Evolutionary conservation across 2,113 vertebrate genomes (phyloP), one percentile per base, ranked within the genome.

Genomic region (Chloropsis cyanopogon): DNA sequence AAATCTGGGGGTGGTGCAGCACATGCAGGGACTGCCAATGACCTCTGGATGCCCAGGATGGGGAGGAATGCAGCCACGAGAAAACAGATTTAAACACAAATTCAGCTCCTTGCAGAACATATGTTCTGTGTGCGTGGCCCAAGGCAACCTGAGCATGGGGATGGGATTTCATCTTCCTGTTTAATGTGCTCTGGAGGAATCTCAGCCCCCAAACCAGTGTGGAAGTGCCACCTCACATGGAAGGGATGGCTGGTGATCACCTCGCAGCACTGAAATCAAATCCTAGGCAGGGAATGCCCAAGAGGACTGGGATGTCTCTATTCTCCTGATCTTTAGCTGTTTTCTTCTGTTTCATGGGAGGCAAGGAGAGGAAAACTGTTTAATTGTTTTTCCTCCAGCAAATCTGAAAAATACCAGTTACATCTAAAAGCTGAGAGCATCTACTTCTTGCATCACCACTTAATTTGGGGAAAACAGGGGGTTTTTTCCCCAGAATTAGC

Each of bases 61-160:
- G 37, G 61, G 19, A 53, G 59, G 44, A 46, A 50, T 9, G n/a
- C 3, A 54, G 26, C 18, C 25, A 16, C 1, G 39, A 70, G 14
- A 8, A 42, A 85, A 37, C 1, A 20, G n/a, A 21, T 60, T 75
- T 53, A 53, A 79, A 56, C 33, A n/a, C 17, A 29, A 14, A 72
- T 61, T 53, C 46, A 79, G 44, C 59, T 88, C 50, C 79, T 56
- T n/a, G 41, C 22, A 52, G 57, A 79, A 26, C 25, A 21, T 5
- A 9, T 26, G 24, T 7, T 88, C 61, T 69, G 44, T 1, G 2
- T 41, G 37, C 54, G 10, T 37, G 0, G 0, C 53, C 69, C 52
- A 19, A 37, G 75, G 71, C 88, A 72, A 7, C 21, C 41, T 44
- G 56, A 28, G 31, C 35, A 2, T 0, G 13, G 33, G 66, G 16